Base-by-base conservation (phyloP, 2,888 invertebrate species). In the Cheilosia impressa region DNA sequence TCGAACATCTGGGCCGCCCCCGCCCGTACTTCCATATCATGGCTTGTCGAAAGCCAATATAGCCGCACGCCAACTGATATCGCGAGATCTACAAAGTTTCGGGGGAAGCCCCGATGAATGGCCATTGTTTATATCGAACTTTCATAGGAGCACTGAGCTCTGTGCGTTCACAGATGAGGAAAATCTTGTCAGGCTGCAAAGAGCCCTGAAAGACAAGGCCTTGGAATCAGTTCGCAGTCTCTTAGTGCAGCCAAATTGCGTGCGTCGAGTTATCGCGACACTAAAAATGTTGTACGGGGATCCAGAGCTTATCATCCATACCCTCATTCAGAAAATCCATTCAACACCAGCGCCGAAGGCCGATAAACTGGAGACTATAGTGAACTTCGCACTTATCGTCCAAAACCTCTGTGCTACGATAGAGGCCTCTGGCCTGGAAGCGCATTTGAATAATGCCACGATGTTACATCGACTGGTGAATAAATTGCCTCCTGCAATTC, bases 381-480 rank as follows among this genome's bases (percentile, higher is more conserved):
- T 76, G 9, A 24, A 15, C 2, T 76, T 71, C 43, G 55, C 82
- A 2, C 45, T 77, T 31, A 43, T 52, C 13, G 58, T 82, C 1
- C 38, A 77, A 13, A 77, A 72, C 13, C 60, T 77, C 24, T 71
- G 71, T n/a, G 38, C 76, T 2, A 47, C 71, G 2, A 34, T 77
- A 2, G 65, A 77, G 9, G 58, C 60, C 4, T 69, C 43, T 1
- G 65, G 69, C 2, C 10, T 73, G 6, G n/a, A 24, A 1, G 43
- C 57, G 1, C 19, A 68, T 34, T 13, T 80, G 0, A 80, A 53
- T 13, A 75, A 68, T 57, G 62, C 81, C 5, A 62, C 38, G 13
- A 31, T 81, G 27, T 1, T 72, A n/a, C 66, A 72, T 24, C 77
- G 77, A 34, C 63, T 82, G 13, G 47, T 63, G 10, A 75, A 76